Conservation (phyloP, 2,113 vertebrate species). For the Hydropotes inermis region DNA sequence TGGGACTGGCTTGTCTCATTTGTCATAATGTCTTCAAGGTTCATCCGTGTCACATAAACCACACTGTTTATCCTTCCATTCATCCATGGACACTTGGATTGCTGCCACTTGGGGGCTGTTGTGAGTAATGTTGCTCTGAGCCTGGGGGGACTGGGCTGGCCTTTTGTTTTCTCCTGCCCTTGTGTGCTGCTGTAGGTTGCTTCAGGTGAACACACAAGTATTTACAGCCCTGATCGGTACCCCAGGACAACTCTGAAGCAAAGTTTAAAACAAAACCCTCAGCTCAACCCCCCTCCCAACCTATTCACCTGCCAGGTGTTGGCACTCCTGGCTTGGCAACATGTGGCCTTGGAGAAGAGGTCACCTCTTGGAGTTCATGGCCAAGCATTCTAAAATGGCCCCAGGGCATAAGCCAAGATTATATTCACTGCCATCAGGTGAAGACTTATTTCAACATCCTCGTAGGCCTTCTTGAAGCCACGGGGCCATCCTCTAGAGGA, state of each 20-base stretch:
- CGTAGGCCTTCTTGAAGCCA: background rate
- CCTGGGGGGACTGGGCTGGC: background rate
- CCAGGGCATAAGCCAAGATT: background rate
- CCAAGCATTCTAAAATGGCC: background rate
- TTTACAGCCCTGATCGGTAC: background rate
- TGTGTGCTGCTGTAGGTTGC: no score
- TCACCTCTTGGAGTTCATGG: background rate
- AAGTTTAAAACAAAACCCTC: background rate
- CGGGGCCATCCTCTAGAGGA: background rate
- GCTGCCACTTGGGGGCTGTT: background rate
- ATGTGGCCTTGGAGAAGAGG: background rate
- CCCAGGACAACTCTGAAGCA: background rate
- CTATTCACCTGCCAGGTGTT: background rate
- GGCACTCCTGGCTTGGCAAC: no score
- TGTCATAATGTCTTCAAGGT: background rate
- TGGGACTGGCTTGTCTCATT: background rate
- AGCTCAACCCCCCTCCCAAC: background rate
- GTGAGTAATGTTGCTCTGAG: background rate
- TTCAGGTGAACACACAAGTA: background rate
- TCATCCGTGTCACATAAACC: background rate
- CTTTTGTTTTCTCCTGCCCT: background rate
- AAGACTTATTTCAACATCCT: background rate
- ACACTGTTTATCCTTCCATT: background rate
- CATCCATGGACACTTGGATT: rapidly evolving
- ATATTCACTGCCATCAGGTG: background rate